Conservation (phyloP, 2,888 invertebrate genomes). For the Eupeodes latifasciatus region DNA sequence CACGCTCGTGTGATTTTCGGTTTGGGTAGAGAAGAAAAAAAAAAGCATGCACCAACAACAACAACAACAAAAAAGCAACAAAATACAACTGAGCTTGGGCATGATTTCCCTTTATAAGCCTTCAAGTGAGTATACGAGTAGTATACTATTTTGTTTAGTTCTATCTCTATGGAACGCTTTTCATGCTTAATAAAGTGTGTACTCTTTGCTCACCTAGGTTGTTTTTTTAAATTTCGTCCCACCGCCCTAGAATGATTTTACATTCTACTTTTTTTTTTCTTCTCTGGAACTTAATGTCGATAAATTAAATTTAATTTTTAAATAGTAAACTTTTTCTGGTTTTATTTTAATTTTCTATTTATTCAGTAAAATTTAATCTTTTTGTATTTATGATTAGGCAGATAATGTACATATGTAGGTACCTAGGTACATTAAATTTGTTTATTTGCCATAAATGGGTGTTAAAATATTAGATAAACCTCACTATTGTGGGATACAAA, state of each 20-base stretch:
- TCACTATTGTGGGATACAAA: no score
- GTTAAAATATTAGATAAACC: no score
- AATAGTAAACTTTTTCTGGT: neutral
- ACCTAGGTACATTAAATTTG: no score
- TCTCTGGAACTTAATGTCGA: neutral
- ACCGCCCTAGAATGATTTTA: constrained; percentile 51
- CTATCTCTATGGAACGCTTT: constrained; percentile 3
- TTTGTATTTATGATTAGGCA: no score
- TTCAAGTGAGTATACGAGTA: constrained; percentile 4
- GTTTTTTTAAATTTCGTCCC: constrained; percentile 40
- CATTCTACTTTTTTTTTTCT: constrained; percentile 30
- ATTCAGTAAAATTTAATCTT: no score
- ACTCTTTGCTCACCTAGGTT: constrained; percentile 55
- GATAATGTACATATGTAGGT: no score
- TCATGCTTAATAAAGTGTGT: constrained; percentile 8
- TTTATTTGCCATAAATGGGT: no score
- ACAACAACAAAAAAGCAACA: constrained; percentile 13
- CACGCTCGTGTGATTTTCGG: constrained; percentile 42
- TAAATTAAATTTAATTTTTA: neutral
- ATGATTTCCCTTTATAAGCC: constrained; percentile 46
- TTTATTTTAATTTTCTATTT: neutral
- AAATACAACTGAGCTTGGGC: constrained; percentile 41
- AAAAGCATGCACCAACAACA: neutral
- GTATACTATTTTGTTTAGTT: constrained; percentile 43
- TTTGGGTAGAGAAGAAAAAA: constrained; percentile 26